Evolutionary conservation across 2,797 vertebrate species (phyloP), one percentile per base, ranked within the genome.

Genomic region (Thamnophis elegans): DNA sequence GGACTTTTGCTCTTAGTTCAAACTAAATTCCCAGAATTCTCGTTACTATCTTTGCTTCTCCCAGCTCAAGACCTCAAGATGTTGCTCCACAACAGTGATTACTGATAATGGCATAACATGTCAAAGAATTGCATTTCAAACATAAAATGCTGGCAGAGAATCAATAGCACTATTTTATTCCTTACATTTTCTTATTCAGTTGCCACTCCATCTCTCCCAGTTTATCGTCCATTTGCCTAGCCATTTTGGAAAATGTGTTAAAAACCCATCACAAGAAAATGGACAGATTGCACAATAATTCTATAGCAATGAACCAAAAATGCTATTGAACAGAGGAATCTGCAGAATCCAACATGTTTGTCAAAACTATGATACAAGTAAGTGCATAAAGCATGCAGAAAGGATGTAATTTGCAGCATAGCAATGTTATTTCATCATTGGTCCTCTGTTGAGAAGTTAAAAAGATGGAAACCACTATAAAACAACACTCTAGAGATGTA

Each of bases 91-190:
- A 32, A 18, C 47, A 65, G 51, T 68, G 82, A 58, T 82, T 51
- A 47, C 53, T 42, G 73, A 89, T 92, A 89, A 92, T 90, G 26
- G 90, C 89, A 68, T 92, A 68, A 56, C 25, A 86, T 90, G 85
- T 92, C 51, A 87, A 18, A 36, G 26, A 92, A 89, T 86, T 78
- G 68, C 59, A 89, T 78, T 92, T 60, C 73, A 92, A 28, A 16
- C 73, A 85, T 10, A 73, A 20, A 56, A 59, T 26, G 55, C 82
- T 56, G 51, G 55, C 60, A 92, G 18, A 85, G 26, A 36, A 90
- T 92, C 88, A 87, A 87, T 47, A 55, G 22, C 36, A 85, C 54
- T 92, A 85, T 90, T 92, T 87, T 28, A 86, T 53, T 89, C 53
- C 53, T 26, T 47, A 32, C 59, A 51, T 87, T 92, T 65, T 56